Base-by-base conservation (phyloP, 2,797 vertebrate species). In the Typhlichthys eigenmanni region DNA sequence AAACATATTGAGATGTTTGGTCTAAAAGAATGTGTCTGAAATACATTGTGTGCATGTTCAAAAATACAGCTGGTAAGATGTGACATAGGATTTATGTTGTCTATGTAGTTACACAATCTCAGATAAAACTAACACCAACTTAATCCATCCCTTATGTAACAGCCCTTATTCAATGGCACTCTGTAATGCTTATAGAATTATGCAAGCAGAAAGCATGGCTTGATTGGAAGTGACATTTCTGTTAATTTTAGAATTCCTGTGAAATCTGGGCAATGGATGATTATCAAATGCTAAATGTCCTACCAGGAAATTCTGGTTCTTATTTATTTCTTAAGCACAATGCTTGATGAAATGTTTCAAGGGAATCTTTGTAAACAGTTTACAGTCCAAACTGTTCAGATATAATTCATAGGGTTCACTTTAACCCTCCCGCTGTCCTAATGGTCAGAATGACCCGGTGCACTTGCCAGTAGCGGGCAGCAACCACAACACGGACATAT, bases 71-170 rank as follows among this genome's bases (percentile, higher is more conserved):
- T 24, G 68, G 57, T 60, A 71, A 82, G 82, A 81, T 78, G 73
- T 71, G 72, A 81, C 75, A 55, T 64, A 63, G 79, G 70, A 69
- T 83, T 78, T 83, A 67, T 74, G 66, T 72, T 71, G 75, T 88
- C 87, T 85, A 82, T 78, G 76, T 71, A 85, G 84, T 75, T 76
- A 76, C 77, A 80, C 74, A 78, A 76, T 78, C 72, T 77, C 79
- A 79, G 79, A 34, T 78, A 80, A 80, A 64, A 59, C 76, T 74
- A 77, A 81, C 82, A 72, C 71, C 67, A 72, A 82, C 72, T 81
- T 84, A 88, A 89, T 87, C 84, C 77, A 46, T 32, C n/a, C 5
- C 69, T 88, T 88, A 86, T 69, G 74, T 87, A 88, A 89, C 66
- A 16, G 75, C 55, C 34, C 63, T 84, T 55, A 70, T 74, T 83